phyloP scores from a whole-genome alignment of 2,888 invertebrate species.

The Stenchaetothrips biformis region DNA sequence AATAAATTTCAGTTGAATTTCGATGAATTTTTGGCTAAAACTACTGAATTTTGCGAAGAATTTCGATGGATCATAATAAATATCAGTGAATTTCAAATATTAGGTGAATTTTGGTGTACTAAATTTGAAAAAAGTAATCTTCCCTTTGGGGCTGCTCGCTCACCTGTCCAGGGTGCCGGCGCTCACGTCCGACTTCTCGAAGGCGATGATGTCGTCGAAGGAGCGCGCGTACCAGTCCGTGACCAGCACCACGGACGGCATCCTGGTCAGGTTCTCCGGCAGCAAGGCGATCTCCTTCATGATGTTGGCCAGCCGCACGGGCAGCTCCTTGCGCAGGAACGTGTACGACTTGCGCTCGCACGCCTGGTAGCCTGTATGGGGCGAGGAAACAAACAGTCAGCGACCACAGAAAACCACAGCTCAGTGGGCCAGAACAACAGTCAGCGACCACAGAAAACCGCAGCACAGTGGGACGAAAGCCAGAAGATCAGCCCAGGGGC shows the following conservation, averaged over 20 bases:
- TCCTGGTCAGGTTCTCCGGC: slow-evolving; percentile 84
- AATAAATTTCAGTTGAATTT: too few relatives aligned
- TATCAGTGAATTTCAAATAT: too few relatives aligned
- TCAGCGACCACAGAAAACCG: too few relatives aligned
- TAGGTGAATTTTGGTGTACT: too few relatives aligned
- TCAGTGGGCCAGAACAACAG: too few relatives aligned
- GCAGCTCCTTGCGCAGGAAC: slow-evolving; percentile 92
- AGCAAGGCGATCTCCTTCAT: slow-evolving; percentile 98
- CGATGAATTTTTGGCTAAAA: too few relatives aligned
- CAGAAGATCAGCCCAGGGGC: too few relatives aligned
- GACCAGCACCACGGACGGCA: slow-evolving; percentile 90
- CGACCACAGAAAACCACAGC: neutral
- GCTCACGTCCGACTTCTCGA: slow-evolving; percentile 76
- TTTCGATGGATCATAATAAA: too few relatives aligned
- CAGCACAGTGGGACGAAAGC: too few relatives aligned
- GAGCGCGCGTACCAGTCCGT: slow-evolving; percentile 92
- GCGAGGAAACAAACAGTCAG: slow-evolving; percentile 41
- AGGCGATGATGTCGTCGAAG: slow-evolving; percentile 91
- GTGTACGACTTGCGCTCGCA: slow-evolving; percentile 88
- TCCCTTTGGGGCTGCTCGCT: slow-evolving; percentile 48
- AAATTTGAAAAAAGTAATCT: too few relatives aligned
- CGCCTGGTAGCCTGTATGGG: slow-evolving; percentile 80
- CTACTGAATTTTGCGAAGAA: too few relatives aligned
- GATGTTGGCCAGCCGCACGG: slow-evolving; percentile 96
- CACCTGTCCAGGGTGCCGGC: slow-evolving; percentile 62